phyloP scores from a whole-genome alignment of 2,888 invertebrate genomes.

The Dasypolia templi region DNA sequence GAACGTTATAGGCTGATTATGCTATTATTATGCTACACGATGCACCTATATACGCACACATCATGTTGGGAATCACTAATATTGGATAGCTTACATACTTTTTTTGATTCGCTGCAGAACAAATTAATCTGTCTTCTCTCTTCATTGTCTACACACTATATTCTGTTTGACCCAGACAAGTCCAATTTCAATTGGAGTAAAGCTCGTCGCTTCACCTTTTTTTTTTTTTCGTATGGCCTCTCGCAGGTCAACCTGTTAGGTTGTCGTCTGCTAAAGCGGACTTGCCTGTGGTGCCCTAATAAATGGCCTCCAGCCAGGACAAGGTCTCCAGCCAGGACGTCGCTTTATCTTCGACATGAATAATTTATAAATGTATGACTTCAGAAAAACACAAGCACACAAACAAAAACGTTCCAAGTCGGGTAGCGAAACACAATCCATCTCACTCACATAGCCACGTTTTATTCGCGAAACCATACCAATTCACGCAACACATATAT shows the following conservation, averaged over 20 bases:
- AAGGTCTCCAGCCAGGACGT: too few species aligned
- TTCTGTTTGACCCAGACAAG: background rate
- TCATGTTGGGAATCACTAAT: background rate
- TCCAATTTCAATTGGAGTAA: background rate
- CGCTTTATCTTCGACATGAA: too few species aligned
- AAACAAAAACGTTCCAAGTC: slow-evolving; percentile 2
- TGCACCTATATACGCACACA: background rate
- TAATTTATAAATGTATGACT: background rate
- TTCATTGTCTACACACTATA: background rate
- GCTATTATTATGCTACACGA: too few species aligned
- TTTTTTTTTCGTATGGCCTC: too few species aligned
- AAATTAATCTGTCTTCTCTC: background rate
- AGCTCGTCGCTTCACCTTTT: too few species aligned
- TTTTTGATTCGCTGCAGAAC: background rate
- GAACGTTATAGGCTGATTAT: too few species aligned
- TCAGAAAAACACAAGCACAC: slow-evolving; percentile 20
- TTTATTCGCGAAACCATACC: slow-evolving; percentile 52
- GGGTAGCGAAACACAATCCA: slow-evolving; percentile 29
- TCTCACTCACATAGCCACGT: slow-evolving; percentile 38
- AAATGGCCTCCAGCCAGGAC: too few species aligned
- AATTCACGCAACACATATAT: slow-evolving; percentile 60
- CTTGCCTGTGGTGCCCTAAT: too few species aligned
- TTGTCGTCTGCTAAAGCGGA: too few species aligned
- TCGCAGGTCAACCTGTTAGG: too few species aligned
- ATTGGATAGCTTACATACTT: background rate